Evolutionary conservation across 2,797 vertebrate species (phyloP).

Genomic region (Loris lydekkerianus): DNA sequence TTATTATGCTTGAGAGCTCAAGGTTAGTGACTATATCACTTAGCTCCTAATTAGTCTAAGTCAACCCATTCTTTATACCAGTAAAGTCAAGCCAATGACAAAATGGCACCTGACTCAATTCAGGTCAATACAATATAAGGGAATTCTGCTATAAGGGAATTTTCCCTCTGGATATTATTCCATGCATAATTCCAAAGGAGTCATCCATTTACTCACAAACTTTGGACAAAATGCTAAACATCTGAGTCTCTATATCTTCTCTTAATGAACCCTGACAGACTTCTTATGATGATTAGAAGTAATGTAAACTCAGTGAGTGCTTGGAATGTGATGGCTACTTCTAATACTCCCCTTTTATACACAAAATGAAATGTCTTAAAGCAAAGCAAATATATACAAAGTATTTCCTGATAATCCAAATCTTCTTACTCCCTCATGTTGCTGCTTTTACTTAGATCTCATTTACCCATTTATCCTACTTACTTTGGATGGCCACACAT

Average conservation of each 20-base stretch:
- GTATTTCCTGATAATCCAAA: neutral
- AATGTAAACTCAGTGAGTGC: neutral
- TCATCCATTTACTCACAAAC: neutral
- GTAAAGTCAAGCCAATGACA: neutral
- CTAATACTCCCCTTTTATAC: neutral
- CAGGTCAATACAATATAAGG: neutral
- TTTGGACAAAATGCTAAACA: neutral
- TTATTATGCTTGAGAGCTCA: neutral
- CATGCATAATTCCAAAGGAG: neutral
- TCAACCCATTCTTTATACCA: neutral
- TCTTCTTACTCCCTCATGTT: neutral
- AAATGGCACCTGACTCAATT: neutral
- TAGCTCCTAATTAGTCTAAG: neutral
- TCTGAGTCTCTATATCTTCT: neutral
- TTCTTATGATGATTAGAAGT: neutral
- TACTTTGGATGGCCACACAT: neutral
- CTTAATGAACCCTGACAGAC: neutral
- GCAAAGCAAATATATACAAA: neutral
- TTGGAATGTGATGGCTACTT: neutral
- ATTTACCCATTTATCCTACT: neutral
- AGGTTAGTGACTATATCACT: neutral
- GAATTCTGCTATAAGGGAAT: neutral
- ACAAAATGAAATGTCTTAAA: neutral
- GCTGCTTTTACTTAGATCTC: neutral
- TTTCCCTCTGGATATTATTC: neutral